Base-by-base conservation (phyloP, 2,888 invertebrate genomes). In the Gortyna flavago region DNA sequence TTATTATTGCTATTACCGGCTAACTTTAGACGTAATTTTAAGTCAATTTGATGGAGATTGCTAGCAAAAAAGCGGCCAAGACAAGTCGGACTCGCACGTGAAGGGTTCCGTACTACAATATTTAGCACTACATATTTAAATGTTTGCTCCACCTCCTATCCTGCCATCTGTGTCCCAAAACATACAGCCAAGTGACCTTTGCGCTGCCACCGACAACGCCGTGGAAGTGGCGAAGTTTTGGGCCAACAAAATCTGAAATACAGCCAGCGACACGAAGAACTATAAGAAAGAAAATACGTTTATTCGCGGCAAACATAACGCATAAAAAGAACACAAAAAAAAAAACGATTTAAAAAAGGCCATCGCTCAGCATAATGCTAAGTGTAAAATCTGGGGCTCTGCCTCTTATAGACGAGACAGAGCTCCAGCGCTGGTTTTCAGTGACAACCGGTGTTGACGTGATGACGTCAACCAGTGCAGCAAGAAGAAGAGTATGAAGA, bases 21-120 rank as follows among this genome's bases (percentile, higher is more conserved):
- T 77, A 77, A 87, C 87, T 87, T 87, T 88, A 79, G 72, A 88
- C 25, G 80, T 87, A 77, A 83, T 87, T 77, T 82, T 77, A 79
- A 66, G 72, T 77, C 79, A 87, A 62, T 61, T 76, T 80, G 71
- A 84, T 85, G 66, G 68, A 79, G 57, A 72, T 72, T 75, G 64
- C 57, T 44, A 18, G 41, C 70, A 57, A 75, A 88, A 87, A 87
- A 41, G n/a, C n/a, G 6, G 41, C n/a, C 3, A 66, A n/a, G 25
- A 9, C 7, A 7, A 59, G 29, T 29, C 8, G 3, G 54, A 11
- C 54, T 9, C 4, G 4, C 11, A 25, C 11, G n/a, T 0, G 11
- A 54, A 11, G 8, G 51, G 21, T 51, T 51, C 51, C 21, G 51
- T 51, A 51, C 51, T 51, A 51, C 8, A 51, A n/a, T n/a, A 54